Percentiles rank a stretch among this genome's conserved stretches.
These are phyloP conservation scores for Cochlearius cochlearius DNA, from an alignment of 2,113 vertebrate genomes.

Conservation along the genomic window DNA sequence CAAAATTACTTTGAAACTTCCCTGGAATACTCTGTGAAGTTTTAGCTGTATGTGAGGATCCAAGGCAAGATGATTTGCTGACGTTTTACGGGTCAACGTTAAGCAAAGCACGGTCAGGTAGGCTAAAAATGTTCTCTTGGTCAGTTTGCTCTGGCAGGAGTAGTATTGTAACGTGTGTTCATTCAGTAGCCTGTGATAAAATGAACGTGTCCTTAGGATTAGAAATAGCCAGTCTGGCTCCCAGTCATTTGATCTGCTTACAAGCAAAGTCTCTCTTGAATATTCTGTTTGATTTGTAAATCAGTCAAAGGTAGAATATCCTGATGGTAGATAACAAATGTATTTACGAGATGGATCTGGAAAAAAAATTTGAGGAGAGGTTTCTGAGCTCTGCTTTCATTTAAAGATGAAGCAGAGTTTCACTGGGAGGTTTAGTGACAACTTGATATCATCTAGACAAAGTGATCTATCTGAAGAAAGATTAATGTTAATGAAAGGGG, in stretches of 20 bases:
- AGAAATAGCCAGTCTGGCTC: not conserved
- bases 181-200: not conserved
- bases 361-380: not conserved
- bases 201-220: not conserved
- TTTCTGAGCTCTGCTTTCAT: not conserved
- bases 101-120: not conserved
- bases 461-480: constrained; percentile 29
- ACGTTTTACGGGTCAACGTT: accelerated
- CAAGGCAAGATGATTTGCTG: not conserved
- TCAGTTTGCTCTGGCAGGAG: not conserved
- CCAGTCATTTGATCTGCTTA: not conserved
- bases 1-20: not conserved
- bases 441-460: constrained; percentile 31
- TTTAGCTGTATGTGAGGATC: not conserved
- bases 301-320: not conserved
- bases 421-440: not conserved
- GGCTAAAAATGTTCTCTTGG: not conserved
- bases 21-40: not conserved
- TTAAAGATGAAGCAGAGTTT: constrained; percentile 17
- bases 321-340: not conserved
- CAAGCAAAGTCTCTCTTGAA: not conserved
- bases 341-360: not conserved
- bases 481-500: constrained; percentile 63
- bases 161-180: not conserved
- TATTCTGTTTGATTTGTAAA: not conserved